Evolutionary conservation across 2,797 vertebrate species (phyloP).

Genomic region (Poecilia gillii): DNA sequence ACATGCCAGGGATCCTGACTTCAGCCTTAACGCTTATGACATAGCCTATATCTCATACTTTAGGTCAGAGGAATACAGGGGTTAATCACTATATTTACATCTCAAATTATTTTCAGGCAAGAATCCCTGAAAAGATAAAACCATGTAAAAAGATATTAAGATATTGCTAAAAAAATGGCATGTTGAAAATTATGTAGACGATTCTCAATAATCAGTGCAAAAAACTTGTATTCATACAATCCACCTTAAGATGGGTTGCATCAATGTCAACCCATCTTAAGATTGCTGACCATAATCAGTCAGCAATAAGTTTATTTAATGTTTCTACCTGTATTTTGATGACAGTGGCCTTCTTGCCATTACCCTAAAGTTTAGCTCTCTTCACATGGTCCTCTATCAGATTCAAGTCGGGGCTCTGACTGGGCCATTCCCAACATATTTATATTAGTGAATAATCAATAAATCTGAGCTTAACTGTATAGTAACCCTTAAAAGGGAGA

Average conservation of each 20-base stretch:
- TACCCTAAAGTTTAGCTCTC: neutral
- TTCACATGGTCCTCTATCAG: neutral
- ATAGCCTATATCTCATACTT: neutral
- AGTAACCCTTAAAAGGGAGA: neutral
- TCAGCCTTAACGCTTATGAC: neutral
- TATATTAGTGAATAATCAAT: neutral
- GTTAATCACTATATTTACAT: neutral
- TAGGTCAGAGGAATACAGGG: neutral
- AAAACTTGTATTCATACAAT: neutral
- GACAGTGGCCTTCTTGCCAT: neutral
- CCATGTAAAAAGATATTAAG: neutral
- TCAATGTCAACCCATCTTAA: neutral
- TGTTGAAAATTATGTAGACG: neutral
- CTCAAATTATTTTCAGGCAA: neutral
- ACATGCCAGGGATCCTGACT: neutral
- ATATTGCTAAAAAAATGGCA: neutral
- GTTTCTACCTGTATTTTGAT: neutral
- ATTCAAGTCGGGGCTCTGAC: neutral
- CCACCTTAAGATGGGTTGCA: neutral
- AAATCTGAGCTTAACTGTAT: neutral
- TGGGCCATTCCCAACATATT: neutral
- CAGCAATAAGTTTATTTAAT: neutral
- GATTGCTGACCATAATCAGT: neutral
- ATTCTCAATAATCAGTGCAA: neutral
- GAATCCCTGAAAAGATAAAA: neutral